A percentile compares a stretch with the other conserved stretches of the same genome.
phyloP scores from a whole-genome alignment of 2,113 vertebrate genomes.

The Thunnus thynnus region DNA sequence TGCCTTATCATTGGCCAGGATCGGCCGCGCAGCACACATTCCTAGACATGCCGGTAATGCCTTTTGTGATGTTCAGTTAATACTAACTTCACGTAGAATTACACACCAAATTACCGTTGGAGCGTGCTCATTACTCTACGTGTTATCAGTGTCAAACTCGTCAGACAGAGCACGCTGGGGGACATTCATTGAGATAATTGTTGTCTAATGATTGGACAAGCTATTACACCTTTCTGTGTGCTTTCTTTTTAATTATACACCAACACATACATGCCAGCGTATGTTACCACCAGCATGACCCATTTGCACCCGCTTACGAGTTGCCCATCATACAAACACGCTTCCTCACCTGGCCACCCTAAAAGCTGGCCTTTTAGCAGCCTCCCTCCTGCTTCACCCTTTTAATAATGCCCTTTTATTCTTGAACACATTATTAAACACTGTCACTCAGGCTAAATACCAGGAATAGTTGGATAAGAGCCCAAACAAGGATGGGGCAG shows the following conservation, averaged over 20 bases:
- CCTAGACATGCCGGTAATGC: constrained; percentile 85
- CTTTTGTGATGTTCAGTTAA: constrained; percentile 78
- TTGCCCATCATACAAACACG: not conserved
- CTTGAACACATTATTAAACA: constrained; percentile 84
- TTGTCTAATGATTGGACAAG: constrained; percentile 53
- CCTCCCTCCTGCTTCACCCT: constrained; percentile 38
- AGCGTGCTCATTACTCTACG: constrained; percentile 29
- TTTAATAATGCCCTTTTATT: constrained; percentile 83
- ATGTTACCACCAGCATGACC: constrained; percentile 1
- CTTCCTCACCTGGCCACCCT: constrained; percentile 60
- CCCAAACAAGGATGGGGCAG: constrained; percentile 55
- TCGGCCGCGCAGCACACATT: constrained; percentile 80
- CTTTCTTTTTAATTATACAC: constrained; percentile 41
- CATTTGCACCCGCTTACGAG: not conserved
- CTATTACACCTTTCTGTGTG: constrained; percentile 47
- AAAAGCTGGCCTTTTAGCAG: constrained; percentile 64
- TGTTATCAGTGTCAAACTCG: constrained; percentile 22
- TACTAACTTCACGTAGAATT: constrained; percentile 78
- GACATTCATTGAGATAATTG: constrained; percentile 49
- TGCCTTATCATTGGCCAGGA: constrained; percentile 83
- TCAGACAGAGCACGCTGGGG: constrained; percentile 6
- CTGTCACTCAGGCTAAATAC: constrained; percentile 85
- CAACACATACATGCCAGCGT: not conserved
- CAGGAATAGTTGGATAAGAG: constrained; percentile 80
- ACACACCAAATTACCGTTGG: constrained; percentile 65